Evolutionary conservation across 2,888 invertebrate species (phyloP).

Genomic region (Bimastos eiseni): DNA sequence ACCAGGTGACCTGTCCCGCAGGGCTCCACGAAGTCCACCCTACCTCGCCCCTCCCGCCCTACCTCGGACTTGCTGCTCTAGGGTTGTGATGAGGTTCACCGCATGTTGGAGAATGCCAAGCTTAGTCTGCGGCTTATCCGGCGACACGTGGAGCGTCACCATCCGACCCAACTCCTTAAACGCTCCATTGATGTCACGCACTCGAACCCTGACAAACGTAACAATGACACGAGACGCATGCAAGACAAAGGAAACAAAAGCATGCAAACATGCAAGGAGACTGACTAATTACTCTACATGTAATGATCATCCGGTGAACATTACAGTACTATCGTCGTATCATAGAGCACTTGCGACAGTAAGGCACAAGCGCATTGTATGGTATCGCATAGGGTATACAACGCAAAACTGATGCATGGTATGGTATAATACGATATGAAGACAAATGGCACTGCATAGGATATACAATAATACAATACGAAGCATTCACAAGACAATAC

Average conservation of each 20-base stretch:
- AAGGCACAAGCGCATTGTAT: no score
- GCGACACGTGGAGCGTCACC: slow-evolving; percentile 94
- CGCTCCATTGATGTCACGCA: slow-evolving; percentile 97
- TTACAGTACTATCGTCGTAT: no score
- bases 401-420: no score
- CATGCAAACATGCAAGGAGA: neutral
- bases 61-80: slow-evolving; percentile 98
- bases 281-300: neutral
- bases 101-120: slow-evolving; percentile 97
- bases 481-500: no score
- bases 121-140: slow-evolving; percentile 96
- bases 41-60: slow-evolving; percentile 32
- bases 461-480: no score
- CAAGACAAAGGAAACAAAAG: neutral
- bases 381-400: neutral
- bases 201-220: slow-evolving; percentile 78
- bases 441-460: no score
- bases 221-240: neutral
- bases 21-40: neutral
- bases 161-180: slow-evolving; percentile 95
- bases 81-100: slow-evolving; percentile 93
- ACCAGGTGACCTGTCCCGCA: no score
- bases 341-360: neutral
- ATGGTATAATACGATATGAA: no score
- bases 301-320: no score